phyloP scores from a whole-genome alignment of 2,113 vertebrate species.

The Litocranius walleri region DNA sequence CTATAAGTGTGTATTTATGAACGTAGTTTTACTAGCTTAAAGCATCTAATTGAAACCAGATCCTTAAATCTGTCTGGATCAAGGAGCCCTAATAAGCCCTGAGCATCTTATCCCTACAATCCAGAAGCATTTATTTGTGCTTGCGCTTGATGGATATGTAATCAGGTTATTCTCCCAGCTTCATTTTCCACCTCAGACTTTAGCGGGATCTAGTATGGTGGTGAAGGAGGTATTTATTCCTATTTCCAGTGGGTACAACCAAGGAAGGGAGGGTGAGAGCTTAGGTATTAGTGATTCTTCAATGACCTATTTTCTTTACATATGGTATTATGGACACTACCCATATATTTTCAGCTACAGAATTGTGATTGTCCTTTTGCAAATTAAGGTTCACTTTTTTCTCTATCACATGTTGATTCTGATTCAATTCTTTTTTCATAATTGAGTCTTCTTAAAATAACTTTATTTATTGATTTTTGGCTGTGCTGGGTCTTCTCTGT shows the following conservation, averaged over 20 bases:
- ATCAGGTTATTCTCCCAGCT: conserved; percentile 72
- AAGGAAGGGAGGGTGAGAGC: not conserved
- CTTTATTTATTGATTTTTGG: not conserved
- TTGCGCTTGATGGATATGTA: conserved; percentile 69
- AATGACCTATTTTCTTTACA: not conserved
- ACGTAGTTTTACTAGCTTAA: conserved; percentile 83
- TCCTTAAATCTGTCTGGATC: conserved; percentile 85
- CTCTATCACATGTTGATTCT: not conserved
- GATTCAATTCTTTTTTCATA: not conserved
- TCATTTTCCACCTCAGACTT: conserved; percentile 74
- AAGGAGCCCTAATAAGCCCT: conserved; percentile 80
- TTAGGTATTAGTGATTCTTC: conserved; percentile 45
- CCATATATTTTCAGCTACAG: not conserved
- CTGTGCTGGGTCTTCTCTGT: not conserved
- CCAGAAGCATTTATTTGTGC: conserved; percentile 75
- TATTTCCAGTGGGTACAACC: conserved; percentile 44
- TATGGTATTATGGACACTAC: not conserved
- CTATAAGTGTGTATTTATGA: conserved; percentile 83
- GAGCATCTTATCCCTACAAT: conserved; percentile 82
- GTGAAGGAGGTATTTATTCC: conserved; percentile 54
- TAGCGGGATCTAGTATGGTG: conserved; percentile 59
- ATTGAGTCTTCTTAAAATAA: not conserved
- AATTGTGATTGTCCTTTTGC: not conserved
- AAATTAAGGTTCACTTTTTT: not conserved
- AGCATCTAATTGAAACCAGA: conserved; percentile 87